These are phyloP conservation scores for Orycteropus afer DNA, from an alignment of 2,113 vertebrate genomes.

Conservation along the genomic window DNA sequence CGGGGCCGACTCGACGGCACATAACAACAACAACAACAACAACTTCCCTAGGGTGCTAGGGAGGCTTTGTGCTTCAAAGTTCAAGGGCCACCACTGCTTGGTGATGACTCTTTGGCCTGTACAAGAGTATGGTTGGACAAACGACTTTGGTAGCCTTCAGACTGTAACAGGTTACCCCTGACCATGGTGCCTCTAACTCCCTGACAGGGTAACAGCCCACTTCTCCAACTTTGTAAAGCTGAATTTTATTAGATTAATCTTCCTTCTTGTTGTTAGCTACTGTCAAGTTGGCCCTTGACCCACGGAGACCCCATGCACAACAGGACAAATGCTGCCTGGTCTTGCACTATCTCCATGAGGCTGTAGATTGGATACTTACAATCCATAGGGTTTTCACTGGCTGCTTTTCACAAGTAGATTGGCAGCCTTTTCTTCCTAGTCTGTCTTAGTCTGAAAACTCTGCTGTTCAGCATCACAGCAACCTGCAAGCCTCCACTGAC, in stretches of 20 bases:
- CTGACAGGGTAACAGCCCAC: not conserved
- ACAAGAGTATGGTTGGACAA: not conserved
- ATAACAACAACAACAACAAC: too few relatives aligned
- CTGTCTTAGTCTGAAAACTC: not conserved
- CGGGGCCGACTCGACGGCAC: too few relatives aligned
- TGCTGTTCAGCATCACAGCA: too few relatives aligned
- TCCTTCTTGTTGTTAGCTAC: not conserved
- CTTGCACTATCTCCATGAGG: not conserved
- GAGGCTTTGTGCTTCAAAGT: too few relatives aligned
- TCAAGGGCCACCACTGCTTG: not conserved
- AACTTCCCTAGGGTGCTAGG: too few relatives aligned
- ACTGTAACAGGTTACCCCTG: not conserved
- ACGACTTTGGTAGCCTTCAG: too few relatives aligned
- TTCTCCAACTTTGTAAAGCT: not conserved
- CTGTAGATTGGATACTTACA: not conserved
- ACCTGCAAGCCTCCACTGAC: too few relatives aligned
- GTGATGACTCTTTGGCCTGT: accelerated
- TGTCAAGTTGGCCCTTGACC: not conserved
- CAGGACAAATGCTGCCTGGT: not conserved
- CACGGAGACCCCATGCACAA: not conserved
- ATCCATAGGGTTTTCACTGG: not conserved
- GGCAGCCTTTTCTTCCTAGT: not conserved
- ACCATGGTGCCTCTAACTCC: accelerated
- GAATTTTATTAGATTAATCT: not conserved
- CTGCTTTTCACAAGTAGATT: not conserved